Evolutionary conservation across 2,113 vertebrate genomes (phyloP), one percentile per base, ranked within the genome.

Genomic region (Tenrec ecaudatus): DNA sequence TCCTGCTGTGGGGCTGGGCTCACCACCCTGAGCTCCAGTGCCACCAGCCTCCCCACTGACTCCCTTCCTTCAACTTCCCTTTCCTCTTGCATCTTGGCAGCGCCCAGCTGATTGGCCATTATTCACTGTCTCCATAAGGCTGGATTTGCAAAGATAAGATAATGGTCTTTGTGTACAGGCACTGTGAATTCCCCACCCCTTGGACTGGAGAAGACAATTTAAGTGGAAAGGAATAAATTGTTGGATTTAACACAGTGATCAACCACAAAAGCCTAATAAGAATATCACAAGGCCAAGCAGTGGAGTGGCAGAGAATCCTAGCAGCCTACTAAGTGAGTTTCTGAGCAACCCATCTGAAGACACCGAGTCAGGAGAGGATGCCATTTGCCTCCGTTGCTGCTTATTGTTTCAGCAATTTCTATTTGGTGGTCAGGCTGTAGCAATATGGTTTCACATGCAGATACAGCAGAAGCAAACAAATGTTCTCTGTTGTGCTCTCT

Each of bases 241-340:
- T 66, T 78, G 82, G 71, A 90, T 93, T 95, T 94, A 86, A 94
- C 89, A 87, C 83, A 89, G 86, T 96, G 92, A 66, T 90, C 93
- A 95, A 95, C 94, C 83, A 95, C 90, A 95, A 94, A 95, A 93
- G 93, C 71, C 93, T 95, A 88, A 96, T 92, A 94, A 94, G 95
- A 95, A 92, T 69, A 84, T 94, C 95, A 94, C 57, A 66, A 84
- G 71, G 38, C 17, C 83, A 57, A 17, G 57, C 82, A 36, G 3
- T 23, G 40, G 86, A 75, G 77, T 22, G 85, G 79, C 53, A 53
- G 40, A 27, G 90, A 53, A 43, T 10, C 7, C n/a, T 23, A 43
- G 86, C 66, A 27, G 27, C 57, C 1, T n/a, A 29, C 17, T 22
- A 20, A 66, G 29, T 1, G 5, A 58, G 27, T 16, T 31, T 23